Evolutionary conservation across 2,888 invertebrate genomes (phyloP).

Genomic region (Chrysomela aeneicollis): DNA sequence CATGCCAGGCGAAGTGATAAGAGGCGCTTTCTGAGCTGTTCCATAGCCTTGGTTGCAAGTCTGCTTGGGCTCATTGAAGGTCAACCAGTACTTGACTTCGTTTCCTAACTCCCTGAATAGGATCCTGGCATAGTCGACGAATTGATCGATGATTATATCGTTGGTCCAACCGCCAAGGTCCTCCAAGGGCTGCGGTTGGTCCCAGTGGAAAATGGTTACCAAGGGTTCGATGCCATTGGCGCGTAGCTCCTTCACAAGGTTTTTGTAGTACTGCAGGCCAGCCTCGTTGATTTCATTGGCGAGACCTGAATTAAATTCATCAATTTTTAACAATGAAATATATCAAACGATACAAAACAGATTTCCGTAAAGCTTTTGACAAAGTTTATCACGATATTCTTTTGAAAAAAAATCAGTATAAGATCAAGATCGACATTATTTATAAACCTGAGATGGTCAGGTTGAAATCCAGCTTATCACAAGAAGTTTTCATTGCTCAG

Average conservation of each 20-base stretch:
- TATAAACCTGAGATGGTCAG: no score
- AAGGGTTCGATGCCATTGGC: conserved; percentile 65
- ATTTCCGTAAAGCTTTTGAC: no score
- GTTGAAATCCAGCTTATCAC: no score
- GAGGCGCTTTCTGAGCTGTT: conserved; percentile 60
- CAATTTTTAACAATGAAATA: no score
- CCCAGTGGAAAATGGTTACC: conserved; percentile 66
- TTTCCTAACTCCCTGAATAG: conserved; percentile 55
- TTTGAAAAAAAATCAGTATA: no score
- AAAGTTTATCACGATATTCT: no score
- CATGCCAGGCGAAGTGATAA: conserved; percentile 62
- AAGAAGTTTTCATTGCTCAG: no score
- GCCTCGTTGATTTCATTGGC: conserved; percentile 70
- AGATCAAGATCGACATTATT: no score
- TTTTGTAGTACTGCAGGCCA: conserved; percentile 65
- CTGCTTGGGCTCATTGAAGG: conserved; percentile 64
- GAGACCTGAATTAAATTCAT: conserved; percentile 63
- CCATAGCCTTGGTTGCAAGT: conserved; percentile 56
- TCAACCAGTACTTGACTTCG: conserved; percentile 63
- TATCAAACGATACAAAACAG: no score
- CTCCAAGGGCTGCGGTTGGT: conserved; percentile 64
- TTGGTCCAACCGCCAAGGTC: conserved; percentile 36
- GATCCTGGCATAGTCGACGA: conserved; percentile 69
- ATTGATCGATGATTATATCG: conserved; percentile 50
- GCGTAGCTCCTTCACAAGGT: conserved; percentile 57